phyloP scores from a whole-genome alignment of 2,888 invertebrate genomes.

The Campoplex nolae region DNA sequence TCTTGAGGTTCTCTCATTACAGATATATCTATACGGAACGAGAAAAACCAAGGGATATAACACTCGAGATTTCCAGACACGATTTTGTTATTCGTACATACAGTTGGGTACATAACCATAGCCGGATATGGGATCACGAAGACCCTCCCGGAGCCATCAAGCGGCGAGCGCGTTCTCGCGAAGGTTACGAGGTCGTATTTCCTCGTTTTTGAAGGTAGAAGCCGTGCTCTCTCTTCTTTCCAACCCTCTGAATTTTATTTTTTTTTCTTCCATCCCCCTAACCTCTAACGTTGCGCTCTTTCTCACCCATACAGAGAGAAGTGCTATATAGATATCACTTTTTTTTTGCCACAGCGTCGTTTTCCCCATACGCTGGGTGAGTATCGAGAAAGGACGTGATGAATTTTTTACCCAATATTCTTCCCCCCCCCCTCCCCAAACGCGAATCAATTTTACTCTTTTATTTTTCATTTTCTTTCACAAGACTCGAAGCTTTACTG shows the following conservation, averaged over 20 bases:
- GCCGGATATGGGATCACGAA: conserved; percentile 45
- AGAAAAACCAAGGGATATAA: conserved; percentile 42
- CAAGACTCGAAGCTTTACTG: conserved; percentile 20
- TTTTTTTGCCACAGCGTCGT: conserved; percentile 23
- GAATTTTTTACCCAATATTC: conserved; percentile 37
- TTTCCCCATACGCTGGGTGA: not conserved
- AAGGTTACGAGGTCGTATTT: conserved; percentile 66
- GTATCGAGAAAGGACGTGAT: conserved; percentile 31
- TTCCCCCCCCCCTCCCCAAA: not conserved
- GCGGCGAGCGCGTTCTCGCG: conserved; percentile 56
- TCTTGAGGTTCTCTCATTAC: conserved; percentile 3
- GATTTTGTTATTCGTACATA: conserved; percentile 65
- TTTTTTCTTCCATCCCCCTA: conserved; percentile 48
- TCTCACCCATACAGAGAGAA: conserved; percentile 24
- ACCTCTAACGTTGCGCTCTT: conserved; percentile 35
- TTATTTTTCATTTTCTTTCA: conserved; percentile 31
- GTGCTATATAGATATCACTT: conserved; percentile 31
- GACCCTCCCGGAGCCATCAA: conserved; percentile 58
- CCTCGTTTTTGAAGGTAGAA: conserved; percentile 49
- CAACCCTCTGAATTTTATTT: conserved; percentile 7
- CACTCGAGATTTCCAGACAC: conserved; percentile 64
- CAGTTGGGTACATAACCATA: conserved; percentile 23
- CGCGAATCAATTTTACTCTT: conserved; percentile 38
- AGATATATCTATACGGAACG: conserved; percentile 19
- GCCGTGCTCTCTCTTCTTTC: conserved; percentile 29